These are phyloP conservation scores for Tamandua tetradactyla DNA, from an alignment of 2,797 vertebrate genomes.

Conservation along the genomic window DNA sequence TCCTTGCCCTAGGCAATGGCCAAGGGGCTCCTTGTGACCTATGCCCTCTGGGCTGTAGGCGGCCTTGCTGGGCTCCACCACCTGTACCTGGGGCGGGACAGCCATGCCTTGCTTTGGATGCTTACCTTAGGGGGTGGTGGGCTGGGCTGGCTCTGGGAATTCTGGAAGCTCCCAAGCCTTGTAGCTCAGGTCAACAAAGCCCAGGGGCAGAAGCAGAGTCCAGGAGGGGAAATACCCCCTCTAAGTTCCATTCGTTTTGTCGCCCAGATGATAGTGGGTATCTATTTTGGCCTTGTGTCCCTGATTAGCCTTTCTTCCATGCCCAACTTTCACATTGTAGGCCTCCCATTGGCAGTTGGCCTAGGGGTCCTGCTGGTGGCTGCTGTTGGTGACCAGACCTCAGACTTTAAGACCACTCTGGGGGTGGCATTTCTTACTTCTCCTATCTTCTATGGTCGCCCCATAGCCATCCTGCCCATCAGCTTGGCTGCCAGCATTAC, in stretches of 20 bases:
- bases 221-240: slow-evolving; percentile 55
- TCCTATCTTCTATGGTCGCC: slow-evolving; percentile 91
- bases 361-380: slow-evolving; percentile 93
- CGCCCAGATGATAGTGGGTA: slow-evolving; percentile 91
- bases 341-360: slow-evolving; percentile 89
- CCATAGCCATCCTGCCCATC: slow-evolving; percentile 90
- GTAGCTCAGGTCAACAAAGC: slow-evolving; percentile 89
- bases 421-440: slow-evolving; percentile 89
- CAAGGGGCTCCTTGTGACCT: slow-evolving; percentile 88
- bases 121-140: slow-evolving; percentile 93
- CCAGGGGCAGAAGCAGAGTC: slow-evolving; percentile 24
- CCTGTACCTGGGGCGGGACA: slow-evolving; percentile 92
- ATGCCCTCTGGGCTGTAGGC: slow-evolving; percentile 88
- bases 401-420: slow-evolving; percentile 88
- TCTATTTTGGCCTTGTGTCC: slow-evolving; percentile 92
- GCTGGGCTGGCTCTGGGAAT: slow-evolving; percentile 89
- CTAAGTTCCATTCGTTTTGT: slow-evolving; percentile 86
- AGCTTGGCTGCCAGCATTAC: slow-evolving; percentile 90
- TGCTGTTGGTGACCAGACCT: slow-evolving; percentile 89
- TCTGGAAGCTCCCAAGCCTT: slow-evolving; percentile 90
- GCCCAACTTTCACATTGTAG: slow-evolving; percentile 90
- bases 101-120: slow-evolving; percentile 94
- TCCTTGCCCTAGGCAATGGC: slow-evolving; percentile 75
- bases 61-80: slow-evolving; percentile 92
- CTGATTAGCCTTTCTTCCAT: slow-evolving; percentile 90